A percentile compares a stretch with the other conserved stretches of the same genome.
Evolutionary conservation across 2,113 vertebrate genomes (phyloP).

Genomic region (Thymallus thymallus): DNA sequence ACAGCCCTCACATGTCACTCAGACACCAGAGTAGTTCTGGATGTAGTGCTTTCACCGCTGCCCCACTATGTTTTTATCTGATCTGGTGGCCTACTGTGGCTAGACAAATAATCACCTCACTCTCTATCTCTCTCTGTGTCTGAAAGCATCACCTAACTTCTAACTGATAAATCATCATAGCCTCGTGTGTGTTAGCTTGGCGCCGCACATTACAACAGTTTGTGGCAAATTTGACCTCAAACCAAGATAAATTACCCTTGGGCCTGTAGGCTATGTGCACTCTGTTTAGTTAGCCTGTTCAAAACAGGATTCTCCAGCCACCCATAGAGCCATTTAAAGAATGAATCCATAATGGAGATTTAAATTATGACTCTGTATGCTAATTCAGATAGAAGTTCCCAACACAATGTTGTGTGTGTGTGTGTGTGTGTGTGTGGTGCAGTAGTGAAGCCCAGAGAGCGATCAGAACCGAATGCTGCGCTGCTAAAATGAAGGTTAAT

Average conservation of each 20-base stretch:
- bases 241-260: constrained; percentile 50
- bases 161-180: constrained; percentile 50
- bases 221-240: constrained; percentile 43
- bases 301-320: constrained; percentile 27
- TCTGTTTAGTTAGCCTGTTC: constrained; percentile 13
- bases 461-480: constrained; percentile 57
- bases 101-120: constrained; percentile 53
- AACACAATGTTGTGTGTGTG: constrained; percentile 49
- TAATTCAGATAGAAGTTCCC: constrained; percentile 50
- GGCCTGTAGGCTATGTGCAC: constrained; percentile 13
- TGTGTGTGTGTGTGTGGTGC: constrained; percentile 40
- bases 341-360: constrained; percentile 42
- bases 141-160: constrained; percentile 25
- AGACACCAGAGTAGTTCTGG: too few relatives aligned
- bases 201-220: constrained; percentile 16
- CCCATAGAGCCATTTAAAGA: constrained; percentile 30
- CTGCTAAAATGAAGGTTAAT: constrained; percentile 67
- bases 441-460: constrained; percentile 42
- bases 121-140: constrained; percentile 19
- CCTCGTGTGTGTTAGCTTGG: constrained; percentile 36
- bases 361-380: constrained; percentile 53
- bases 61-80: constrained; percentile 13
- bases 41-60: too few relatives aligned
- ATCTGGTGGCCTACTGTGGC: constrained; percentile 52
- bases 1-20: constrained; percentile 27